A percentile compares a stretch with the other conserved stretches of the same genome.
These are phyloP conservation scores for Cetonia aurata DNA, from an alignment of 2,888 invertebrate genomes.

Conservation along the genomic window DNA sequence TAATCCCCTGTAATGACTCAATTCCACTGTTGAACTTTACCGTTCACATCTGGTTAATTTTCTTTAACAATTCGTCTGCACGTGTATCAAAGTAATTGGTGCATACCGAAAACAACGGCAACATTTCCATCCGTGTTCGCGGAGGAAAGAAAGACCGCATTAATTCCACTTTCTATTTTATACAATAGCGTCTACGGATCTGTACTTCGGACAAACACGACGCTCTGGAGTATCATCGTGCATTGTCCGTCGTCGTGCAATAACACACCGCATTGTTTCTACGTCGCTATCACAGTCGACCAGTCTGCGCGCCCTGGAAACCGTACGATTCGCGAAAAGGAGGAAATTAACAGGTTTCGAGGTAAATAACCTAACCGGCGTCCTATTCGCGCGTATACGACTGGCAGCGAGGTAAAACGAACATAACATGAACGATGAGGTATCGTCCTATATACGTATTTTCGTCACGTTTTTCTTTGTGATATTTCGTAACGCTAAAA, in stretches of 20 bases:
- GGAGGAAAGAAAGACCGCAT: constrained; percentile 9
- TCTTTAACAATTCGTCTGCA: constrained; percentile 4
- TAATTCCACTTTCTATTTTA: constrained; percentile 22
- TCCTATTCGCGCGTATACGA: too few species aligned
- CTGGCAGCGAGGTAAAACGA: not conserved
- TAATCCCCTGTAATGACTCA: too few species aligned
- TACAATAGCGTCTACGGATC: constrained; percentile 1
- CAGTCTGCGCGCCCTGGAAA: constrained; percentile 4
- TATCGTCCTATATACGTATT: constrained; percentile 11
- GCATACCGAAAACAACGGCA: constrained; percentile 17
- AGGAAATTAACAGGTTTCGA: constrained; percentile 31
- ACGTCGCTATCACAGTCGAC: not conserved
- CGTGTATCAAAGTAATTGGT: not conserved
- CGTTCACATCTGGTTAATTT: not conserved
- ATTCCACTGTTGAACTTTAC: too few species aligned
- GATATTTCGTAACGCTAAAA: constrained; percentile 4
- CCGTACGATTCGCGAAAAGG: constrained; percentile 8
- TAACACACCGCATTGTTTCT: constrained; percentile 6
- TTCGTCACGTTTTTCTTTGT: constrained; percentile 25
- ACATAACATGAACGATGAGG: not conserved
- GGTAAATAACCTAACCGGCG: constrained; percentile 20
- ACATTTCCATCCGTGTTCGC: not conserved
- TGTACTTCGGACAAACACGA: constrained; percentile 4
- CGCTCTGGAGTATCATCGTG: constrained; percentile 3
- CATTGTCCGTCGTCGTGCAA: constrained; percentile 15